A percentile compares a stretch with the other conserved stretches of the same genome.
Conservation (phyloP, 2,888 invertebrate species). For the Amphimallon solstitiale region DNA sequence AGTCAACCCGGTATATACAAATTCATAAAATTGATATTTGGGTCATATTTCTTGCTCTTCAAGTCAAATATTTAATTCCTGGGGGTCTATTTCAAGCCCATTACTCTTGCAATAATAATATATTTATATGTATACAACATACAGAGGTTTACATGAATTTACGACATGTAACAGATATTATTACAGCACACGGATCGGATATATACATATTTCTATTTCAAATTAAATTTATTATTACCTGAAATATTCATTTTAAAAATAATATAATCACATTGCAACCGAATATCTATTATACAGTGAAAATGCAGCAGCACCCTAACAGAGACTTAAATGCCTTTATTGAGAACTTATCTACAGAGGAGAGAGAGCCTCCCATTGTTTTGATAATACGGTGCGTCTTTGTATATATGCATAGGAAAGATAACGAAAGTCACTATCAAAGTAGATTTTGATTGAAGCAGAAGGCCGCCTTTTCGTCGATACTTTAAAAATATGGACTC, state of each 20-base stretch:
- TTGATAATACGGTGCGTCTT: slow-evolving; percentile 4
- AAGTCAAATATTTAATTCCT: not conserved
- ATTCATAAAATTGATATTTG: slow-evolving; percentile 9
- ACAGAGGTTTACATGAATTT: not conserved
- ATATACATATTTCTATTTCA: not conserved
- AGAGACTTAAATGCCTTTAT: slow-evolving; percentile 10
- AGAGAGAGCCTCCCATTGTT: slow-evolving; percentile 22
- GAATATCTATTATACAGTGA: no score
- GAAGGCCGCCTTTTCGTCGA: no score
- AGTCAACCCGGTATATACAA: not conserved
- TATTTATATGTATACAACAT: not conserved
- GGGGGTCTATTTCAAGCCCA: no score
- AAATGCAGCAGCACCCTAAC: not conserved
- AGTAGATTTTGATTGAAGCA: not conserved
- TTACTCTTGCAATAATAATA: not conserved
- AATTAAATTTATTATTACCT: slow-evolving; percentile 22
- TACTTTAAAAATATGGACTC: no score
- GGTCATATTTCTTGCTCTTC: slow-evolving; percentile 15
- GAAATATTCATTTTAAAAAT: not conserved
- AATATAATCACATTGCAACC: no score
- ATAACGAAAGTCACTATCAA: not conserved
- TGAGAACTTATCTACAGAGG: slow-evolving; percentile 11
- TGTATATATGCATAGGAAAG: not conserved
- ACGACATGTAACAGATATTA: slow-evolving; percentile 1
- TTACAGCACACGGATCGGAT: not conserved